Conservation (phyloP, 2,888 invertebrate species). For the Spodoptera exigua region DNA sequence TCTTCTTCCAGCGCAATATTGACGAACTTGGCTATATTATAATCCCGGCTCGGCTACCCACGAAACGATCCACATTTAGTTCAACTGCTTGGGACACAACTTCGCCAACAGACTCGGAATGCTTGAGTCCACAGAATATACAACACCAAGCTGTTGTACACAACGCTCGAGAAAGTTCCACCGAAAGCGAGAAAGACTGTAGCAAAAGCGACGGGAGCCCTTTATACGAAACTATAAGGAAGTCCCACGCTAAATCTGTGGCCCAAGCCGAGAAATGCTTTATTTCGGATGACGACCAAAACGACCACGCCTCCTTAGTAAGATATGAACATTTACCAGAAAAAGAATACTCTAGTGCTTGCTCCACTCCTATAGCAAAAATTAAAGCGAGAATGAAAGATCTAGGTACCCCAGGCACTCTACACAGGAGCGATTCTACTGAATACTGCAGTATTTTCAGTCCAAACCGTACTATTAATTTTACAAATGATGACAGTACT, state of each 20-base stretch:
- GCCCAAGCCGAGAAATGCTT: conserved; percentile 71
- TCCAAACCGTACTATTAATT: conserved; percentile 75
- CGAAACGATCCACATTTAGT: conserved; percentile 73
- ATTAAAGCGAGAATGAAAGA: conserved; percentile 76
- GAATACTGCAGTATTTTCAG: conserved; percentile 86
- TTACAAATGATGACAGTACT: conserved; percentile 65
- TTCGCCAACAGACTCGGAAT: conserved; percentile 80
- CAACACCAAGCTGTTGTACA: conserved; percentile 76
- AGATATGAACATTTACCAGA: conserved; percentile 72
- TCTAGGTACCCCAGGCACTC: conserved; percentile 74
- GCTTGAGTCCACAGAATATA: conserved; percentile 71
- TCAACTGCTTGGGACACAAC: conserved; percentile 75
- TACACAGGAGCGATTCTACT: conserved; percentile 85
- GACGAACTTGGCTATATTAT: conserved; percentile 81
- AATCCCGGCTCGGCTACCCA: conserved; percentile 75
- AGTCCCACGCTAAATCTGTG: conserved; percentile 59
- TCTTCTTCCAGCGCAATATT: conserved; percentile 70
- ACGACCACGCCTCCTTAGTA: conserved; percentile 55
- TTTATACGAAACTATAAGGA: conserved; percentile 75
- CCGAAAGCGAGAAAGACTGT: conserved; percentile 75
- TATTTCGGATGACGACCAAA: conserved; percentile 69
- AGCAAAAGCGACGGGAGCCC: conserved; percentile 72
- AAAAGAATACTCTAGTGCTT: conserved; percentile 78
- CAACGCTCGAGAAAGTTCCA: conserved; percentile 63
- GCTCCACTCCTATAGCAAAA: conserved; percentile 82